Base-by-base conservation (phyloP, 2,888 invertebrate species). In the Halictus quadricinctus region DNA sequence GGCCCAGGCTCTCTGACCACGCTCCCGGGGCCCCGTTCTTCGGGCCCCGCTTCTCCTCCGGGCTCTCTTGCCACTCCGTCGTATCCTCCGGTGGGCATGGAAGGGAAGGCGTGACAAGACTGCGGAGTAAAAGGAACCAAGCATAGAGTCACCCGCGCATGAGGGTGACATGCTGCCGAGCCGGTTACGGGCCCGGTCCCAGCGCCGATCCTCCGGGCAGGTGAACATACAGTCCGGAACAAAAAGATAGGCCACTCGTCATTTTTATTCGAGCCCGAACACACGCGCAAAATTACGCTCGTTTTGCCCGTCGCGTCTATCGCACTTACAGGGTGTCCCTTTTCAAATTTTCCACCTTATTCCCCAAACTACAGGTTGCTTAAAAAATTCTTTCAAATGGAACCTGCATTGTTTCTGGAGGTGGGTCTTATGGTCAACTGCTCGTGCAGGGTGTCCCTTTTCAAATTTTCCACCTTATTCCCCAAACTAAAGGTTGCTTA, bases 141-240 rank as follows among this genome's bases (percentile, higher is more conserved):
- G 92, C 92, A 92, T 92, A 93, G 92, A 94, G 92, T 94, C 94
- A 94, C 94, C 94, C 94, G 94, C 94, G 93, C 94, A 92, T 93
- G 90, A 94, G 94, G 94, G 93, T 94, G 94, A 94, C 94, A 94
- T 94, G 94, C 94, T 93, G 94, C 93, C 94, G 91, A 94, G 94
- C 94, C 94, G 94, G 94, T 94, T 94, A 92, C 93, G 89, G 91
- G 66, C 66, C 36, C 66, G 36, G 66, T 66, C 66, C 36, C 88
- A 87, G 88, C 89, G 78, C 88, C 74, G 92, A 89, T 88, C 89
- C 87, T 50, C 80, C 87, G 90, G 92, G 93, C 94, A 94, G 94
- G 94, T 94, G 94, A 94, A 93, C 93, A 93, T 93, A 94, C 54
- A 54, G 54, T 54, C 54, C 54, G 54, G 54, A 54, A 54, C 54